Evolutionary conservation across 2,113 vertebrate genomes (phyloP).

Genomic region (Bufo gargarizans): DNA sequence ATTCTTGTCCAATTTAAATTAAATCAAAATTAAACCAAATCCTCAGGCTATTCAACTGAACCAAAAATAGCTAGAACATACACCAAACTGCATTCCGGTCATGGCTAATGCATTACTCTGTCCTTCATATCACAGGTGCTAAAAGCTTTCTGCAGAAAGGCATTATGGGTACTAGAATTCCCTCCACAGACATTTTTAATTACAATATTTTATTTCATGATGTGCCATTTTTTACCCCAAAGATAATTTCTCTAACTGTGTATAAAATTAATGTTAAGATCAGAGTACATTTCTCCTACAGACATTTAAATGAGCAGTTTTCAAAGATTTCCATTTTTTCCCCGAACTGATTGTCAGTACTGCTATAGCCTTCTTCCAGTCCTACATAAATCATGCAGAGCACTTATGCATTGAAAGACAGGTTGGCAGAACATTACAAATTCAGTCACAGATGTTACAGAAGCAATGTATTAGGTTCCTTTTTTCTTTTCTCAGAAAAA

Average conservation of each 20-base stretch:
- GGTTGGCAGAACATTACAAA: constrained; percentile 15
- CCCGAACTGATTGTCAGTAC: neutral
- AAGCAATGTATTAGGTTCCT: neutral
- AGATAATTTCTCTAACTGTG: constrained; percentile 27
- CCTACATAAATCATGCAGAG: constrained; percentile 40
- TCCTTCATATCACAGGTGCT: constrained; percentile 11
- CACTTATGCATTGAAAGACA: constrained; percentile 32
- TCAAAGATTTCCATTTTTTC: constrained; percentile 11
- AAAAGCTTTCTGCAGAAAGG: constrained; percentile 18
- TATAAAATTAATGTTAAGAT: constrained; percentile 37
- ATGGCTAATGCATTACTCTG: constrained; percentile 3
- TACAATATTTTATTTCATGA: constrained; percentile 27
- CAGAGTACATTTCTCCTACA: constrained; percentile 7
- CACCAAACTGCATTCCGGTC: neutral
- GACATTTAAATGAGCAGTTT: constrained; percentile 30
- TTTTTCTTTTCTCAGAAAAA: neutral
- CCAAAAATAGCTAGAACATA: neutral
- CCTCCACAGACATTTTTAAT: constrained; percentile 37
- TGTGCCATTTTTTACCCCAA: constrained; percentile 17
- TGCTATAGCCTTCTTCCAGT: neutral
- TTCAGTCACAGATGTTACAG: constrained; percentile 22
- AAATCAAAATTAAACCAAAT: neutral
- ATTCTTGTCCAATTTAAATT: neutral
- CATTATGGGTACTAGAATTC: neutral
- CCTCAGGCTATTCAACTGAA: neutral